A percentile compares a stretch with the other conserved stretches of the same genome.
These are phyloP conservation scores for Monomorium pharaonis DNA, from an alignment of 1,140 invertebrate genomes.

Conservation along the genomic window DNA sequence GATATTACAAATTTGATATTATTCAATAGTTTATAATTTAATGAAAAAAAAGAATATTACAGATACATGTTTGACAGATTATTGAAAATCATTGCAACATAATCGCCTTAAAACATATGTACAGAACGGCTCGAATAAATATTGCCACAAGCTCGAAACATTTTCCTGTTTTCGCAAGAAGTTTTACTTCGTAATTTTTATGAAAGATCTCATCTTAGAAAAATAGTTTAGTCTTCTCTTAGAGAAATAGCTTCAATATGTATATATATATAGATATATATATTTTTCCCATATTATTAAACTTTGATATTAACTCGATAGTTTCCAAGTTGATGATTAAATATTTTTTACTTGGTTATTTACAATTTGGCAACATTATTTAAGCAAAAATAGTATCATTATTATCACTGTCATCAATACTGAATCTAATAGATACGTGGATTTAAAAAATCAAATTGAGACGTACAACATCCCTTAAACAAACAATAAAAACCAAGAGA, in stretches of 20 bases:
- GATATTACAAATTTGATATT: not conserved
- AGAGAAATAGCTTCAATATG: conserved; percentile 1
- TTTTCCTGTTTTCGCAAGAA: conserved; percentile 21
- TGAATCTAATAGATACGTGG: not conserved
- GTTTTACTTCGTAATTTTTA: conserved; percentile 18
- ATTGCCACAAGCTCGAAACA: conserved; percentile 45
- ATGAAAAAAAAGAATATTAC: conserved; percentile 4
- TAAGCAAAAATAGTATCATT: conserved; percentile 24
- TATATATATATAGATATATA: conserved; percentile 7
- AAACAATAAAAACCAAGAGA: conserved; percentile 7
- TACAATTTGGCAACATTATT: conserved; percentile 45
- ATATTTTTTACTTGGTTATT: conserved; percentile 14
- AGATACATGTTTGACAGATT: not conserved
- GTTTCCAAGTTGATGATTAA: not conserved
- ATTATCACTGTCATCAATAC: not conserved
- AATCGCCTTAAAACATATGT: conserved; percentile 4
- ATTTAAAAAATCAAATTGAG: not conserved
- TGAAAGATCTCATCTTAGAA: conserved; percentile 40
- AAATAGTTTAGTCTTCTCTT: conserved; percentile 43
- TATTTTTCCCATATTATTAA: conserved; percentile 24
- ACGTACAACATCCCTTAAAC: not conserved
- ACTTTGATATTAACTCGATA: conserved; percentile 26
- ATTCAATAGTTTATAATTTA: conserved; percentile 12
- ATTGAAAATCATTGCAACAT: not conserved
- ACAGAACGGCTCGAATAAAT: conserved; percentile 39